phyloP scores from a whole-genome alignment of 2,888 invertebrate species.

The Spisula subtruncata region DNA sequence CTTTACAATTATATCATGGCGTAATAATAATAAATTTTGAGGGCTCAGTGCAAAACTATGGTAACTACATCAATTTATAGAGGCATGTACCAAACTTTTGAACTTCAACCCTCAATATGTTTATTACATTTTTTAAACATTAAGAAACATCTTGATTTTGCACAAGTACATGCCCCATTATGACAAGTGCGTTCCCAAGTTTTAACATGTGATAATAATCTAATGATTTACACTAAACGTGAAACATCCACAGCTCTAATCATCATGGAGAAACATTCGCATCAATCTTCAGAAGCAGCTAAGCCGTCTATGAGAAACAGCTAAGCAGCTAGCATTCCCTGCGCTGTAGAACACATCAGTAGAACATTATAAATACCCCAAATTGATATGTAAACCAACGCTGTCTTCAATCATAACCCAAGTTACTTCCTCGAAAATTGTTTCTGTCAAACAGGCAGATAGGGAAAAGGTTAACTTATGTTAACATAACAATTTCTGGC shows the following conservation, averaged over 20 bases:
- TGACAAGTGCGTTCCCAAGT: not conserved
- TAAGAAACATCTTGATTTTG: too few species aligned
- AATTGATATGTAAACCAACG: slow-evolving; percentile 44
- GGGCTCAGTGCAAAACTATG: too few species aligned
- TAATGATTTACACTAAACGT: not conserved
- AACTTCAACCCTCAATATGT: too few species aligned
- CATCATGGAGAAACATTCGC: not conserved
- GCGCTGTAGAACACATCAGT: slow-evolving; percentile 25
- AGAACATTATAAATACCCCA: slow-evolving; percentile 27
- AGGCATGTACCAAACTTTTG: too few species aligned
- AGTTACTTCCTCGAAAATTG: slow-evolving; percentile 39
- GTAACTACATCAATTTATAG: too few species aligned
- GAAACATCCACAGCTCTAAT: not conserved
- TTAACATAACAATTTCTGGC: slow-evolving; percentile 47
- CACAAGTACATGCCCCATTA: too few species aligned
- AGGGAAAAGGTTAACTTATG: slow-evolving; percentile 52
- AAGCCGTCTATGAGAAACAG: not conserved
- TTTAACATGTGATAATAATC: not conserved
- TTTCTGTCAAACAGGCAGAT: slow-evolving; percentile 50
- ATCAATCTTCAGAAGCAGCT: slow-evolving; percentile 4
- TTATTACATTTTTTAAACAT: too few species aligned
- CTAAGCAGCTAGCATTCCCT: too few species aligned
- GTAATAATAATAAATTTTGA: too few species aligned
- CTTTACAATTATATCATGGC: too few species aligned
- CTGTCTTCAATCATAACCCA: slow-evolving; percentile 44